Evolutionary conservation across 2,113 vertebrate species (phyloP).

Genomic region (Nerophis ophidion): DNA sequence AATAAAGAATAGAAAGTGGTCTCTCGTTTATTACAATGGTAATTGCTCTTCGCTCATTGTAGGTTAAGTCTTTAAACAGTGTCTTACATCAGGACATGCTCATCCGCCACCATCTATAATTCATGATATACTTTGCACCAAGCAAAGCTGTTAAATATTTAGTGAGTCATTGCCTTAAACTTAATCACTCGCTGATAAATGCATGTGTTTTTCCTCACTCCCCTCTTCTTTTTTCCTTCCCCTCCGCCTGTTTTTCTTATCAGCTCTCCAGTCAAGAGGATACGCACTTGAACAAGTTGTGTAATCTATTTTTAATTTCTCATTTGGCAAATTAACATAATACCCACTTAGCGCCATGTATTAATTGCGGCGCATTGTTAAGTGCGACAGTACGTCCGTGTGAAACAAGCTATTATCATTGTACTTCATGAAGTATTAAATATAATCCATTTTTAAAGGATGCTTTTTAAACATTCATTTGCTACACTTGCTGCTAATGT

Average conservation of each 20-base stretch:
- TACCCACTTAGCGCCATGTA: slow-evolving; percentile 67
- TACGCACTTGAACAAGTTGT: slow-evolving; percentile 55
- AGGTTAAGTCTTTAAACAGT: slow-evolving; percentile 80
- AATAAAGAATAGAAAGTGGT: slow-evolving; percentile 72
- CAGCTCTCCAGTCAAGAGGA: slow-evolving; percentile 59
- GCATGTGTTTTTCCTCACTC: slow-evolving; percentile 54
- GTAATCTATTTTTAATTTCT: slow-evolving; percentile 74
- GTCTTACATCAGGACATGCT: slow-evolving; percentile 76
- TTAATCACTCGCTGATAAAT: slow-evolving; percentile 77
- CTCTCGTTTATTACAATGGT: slow-evolving; percentile 76
- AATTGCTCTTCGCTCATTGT: slow-evolving; percentile 78
- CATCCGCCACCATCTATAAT: slow-evolving; percentile 75
- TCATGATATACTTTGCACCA: slow-evolving; percentile 80
- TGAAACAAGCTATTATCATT: slow-evolving; percentile 69
- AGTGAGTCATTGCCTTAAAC: slow-evolving; percentile 78
- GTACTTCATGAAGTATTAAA: slow-evolving; percentile 72
- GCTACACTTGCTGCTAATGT: slow-evolving; percentile 56
- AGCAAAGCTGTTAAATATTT: slow-evolving; percentile 83
- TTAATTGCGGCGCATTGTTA: slow-evolving; percentile 72
- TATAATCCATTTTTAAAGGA: slow-evolving; percentile 71
- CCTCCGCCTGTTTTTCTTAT: slow-evolving; percentile 41
- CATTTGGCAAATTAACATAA: slow-evolving; percentile 66
- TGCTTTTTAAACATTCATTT: slow-evolving; percentile 68
- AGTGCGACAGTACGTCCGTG: slow-evolving; percentile 56
- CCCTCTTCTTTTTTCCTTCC: too few species aligned